These are phyloP conservation scores for Rhynchonycteris naso DNA, from an alignment of 2,797 vertebrate species.

Conservation along the genomic window DNA sequence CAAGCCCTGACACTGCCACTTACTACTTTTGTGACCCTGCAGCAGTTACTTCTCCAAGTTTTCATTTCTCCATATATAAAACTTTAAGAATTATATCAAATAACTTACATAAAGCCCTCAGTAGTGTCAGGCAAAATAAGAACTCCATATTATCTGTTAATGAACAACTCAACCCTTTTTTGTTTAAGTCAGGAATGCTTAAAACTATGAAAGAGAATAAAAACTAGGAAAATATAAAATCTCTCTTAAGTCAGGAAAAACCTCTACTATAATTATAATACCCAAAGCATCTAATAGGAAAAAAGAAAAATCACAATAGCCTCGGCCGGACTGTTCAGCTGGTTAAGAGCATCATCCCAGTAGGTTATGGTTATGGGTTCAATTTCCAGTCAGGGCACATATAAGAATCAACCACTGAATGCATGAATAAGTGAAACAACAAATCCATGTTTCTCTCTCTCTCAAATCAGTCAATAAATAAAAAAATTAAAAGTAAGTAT, in stretches of 20 bases:
- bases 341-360: too few relatives aligned
- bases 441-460: too few relatives aligned
- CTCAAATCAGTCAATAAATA: too few relatives aligned
- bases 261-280: slow-evolving; percentile 7
- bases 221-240: background rate
- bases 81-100: slow-evolving; percentile 8
- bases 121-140: background rate
- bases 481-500: too few relatives aligned
- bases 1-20: background rate
- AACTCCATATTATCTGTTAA: background rate
- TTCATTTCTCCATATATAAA: slow-evolving; percentile 21
- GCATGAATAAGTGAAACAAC: too few relatives aligned
- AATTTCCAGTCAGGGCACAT: too few relatives aligned
- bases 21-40: background rate
- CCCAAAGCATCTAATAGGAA: background rate
- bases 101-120: slow-evolving; percentile 15
- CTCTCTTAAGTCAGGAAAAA: slow-evolving; percentile 2
- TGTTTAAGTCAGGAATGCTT: background rate
- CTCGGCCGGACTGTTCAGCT: too few relatives aligned
- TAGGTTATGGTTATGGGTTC: too few relatives aligned
- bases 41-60: background rate
- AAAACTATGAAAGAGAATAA: background rate
- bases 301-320: background rate
- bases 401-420: too few relatives aligned
- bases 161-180: background rate